phyloP scores from a whole-genome alignment of 2,888 invertebrate genomes.

The Cybosia mesomella region DNA sequence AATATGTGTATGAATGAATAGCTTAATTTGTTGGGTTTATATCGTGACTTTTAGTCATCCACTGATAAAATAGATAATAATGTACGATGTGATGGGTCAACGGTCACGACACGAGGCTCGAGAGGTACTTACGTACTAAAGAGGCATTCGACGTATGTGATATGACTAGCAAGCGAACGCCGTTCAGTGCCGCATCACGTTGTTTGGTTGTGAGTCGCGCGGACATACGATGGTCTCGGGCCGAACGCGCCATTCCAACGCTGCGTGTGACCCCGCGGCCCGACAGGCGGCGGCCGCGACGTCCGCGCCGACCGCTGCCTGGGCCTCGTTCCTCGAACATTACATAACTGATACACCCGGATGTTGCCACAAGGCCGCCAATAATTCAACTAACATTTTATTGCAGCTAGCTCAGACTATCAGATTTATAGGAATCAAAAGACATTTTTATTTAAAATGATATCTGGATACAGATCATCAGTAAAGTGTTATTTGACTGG shows the following conservation, averaged over 20 bases:
- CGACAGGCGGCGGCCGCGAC: slow-evolving; percentile 19
- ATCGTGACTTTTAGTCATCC: not conserved
- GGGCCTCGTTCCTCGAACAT: slow-evolving; percentile 61
- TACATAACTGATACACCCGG: slow-evolving; percentile 80
- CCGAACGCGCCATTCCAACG: slow-evolving; percentile 12
- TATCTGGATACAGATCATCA: not conserved
- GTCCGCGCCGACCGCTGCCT: slow-evolving; percentile 21
- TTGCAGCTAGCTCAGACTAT: slow-evolving; percentile 52
- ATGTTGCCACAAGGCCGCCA: slow-evolving; percentile 75
- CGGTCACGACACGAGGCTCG: slow-evolving; percentile 19
- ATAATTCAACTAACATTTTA: slow-evolving; percentile 59
- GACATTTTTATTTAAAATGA: not conserved
- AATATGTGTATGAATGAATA: not conserved
- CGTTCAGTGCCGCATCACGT: slow-evolving; percentile 29
- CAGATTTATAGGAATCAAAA: not conserved
- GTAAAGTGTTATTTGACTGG: not conserved
- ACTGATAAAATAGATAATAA: not conserved
- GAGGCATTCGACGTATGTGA: slow-evolving; percentile 18
- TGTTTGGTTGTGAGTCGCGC: slow-evolving; percentile 17
- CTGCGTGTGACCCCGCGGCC: slow-evolving; percentile 34
- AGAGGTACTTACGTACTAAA: slow-evolving; percentile 9
- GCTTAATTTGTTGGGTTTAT: not conserved
- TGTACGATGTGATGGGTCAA: slow-evolving; percentile 15
- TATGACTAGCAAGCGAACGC: slow-evolving; percentile 14
- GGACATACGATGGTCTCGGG: slow-evolving; percentile 1